Conservation (phyloP, 2,797 vertebrate genomes). For the Eulemur albifrons region DNA sequence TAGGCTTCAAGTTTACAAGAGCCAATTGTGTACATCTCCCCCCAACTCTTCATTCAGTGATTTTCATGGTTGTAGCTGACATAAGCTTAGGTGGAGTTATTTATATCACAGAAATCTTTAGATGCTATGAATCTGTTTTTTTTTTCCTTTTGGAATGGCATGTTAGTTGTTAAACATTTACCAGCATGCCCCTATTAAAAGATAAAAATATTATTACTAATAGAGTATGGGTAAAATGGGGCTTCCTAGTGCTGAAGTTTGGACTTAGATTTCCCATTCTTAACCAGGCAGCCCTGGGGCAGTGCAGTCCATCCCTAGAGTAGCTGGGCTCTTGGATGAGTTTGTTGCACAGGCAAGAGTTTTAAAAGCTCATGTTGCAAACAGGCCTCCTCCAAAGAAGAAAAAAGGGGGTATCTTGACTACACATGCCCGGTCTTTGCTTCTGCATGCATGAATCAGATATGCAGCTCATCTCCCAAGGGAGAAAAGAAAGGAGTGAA, state of each 20-base stretch:
- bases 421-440: accelerated
- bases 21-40: accelerated
- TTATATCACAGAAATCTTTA: not conserved
- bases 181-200: not conserved
- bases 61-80: not conserved
- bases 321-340: not conserved
- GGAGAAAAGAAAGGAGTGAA: not conserved
- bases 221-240: not conserved
- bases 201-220: not conserved
- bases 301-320: not conserved
- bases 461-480: no score
- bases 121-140: not conserved
- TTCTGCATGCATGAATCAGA: no score
- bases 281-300: accelerated
- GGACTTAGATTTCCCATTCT: accelerated
- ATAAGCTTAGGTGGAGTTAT: not conserved
- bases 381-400: not conserved
- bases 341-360: no score
- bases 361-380: not conserved
- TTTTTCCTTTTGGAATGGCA: not conserved
- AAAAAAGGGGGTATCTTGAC: accelerated
- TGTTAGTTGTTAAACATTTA: not conserved
- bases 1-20: accelerated
- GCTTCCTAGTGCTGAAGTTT: not conserved
- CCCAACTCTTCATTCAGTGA: not conserved